phyloP scores from a whole-genome alignment of 2,888 invertebrate genomes.

The Branchipolynoe longqiensis region DNA sequence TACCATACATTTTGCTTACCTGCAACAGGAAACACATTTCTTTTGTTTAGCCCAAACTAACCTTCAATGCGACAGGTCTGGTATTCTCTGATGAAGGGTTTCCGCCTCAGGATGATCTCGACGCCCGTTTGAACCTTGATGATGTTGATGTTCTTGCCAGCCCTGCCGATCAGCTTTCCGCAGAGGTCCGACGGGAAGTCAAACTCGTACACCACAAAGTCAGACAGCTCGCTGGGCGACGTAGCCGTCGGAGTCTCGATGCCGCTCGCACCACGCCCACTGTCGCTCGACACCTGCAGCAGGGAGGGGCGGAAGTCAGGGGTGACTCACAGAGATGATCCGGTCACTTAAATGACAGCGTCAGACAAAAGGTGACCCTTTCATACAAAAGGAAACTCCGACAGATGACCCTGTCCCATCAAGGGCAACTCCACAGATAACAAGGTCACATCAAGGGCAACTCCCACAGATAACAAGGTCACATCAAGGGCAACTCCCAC shows the following conservation, averaged over 20 bases:
- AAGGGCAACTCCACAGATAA: too few species aligned
- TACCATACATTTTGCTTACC: neutral
- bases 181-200: slow-evolving; percentile 85
- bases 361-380: too few species aligned
- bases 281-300: slow-evolving; percentile 59
- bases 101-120: slow-evolving; percentile 89
- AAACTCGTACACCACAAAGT: slow-evolving; percentile 75
- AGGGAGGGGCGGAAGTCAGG: too few species aligned
- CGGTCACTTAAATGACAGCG: too few species aligned
- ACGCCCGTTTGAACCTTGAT: slow-evolving; percentile 90
- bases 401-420: too few species aligned
- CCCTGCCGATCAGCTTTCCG: slow-evolving; percentile 92
- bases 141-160: slow-evolving; percentile 90
- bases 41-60: too few species aligned
- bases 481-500: too few species aligned
- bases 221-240: slow-evolving; percentile 43
- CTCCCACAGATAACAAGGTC: too few species aligned
- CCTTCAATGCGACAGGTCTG: slow-evolving; percentile 82
- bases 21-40: too few species aligned
- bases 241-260: slow-evolving; percentile 33
- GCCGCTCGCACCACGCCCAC: slow-evolving; percentile 57
- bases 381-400: too few species aligned
- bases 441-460: too few species aligned
- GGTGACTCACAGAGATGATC: too few species aligned
- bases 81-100: slow-evolving; percentile 88